These are phyloP conservation scores for Daphoenositta chrysoptera DNA, from an alignment of 2,113 vertebrate genomes.

Conservation along the genomic window DNA sequence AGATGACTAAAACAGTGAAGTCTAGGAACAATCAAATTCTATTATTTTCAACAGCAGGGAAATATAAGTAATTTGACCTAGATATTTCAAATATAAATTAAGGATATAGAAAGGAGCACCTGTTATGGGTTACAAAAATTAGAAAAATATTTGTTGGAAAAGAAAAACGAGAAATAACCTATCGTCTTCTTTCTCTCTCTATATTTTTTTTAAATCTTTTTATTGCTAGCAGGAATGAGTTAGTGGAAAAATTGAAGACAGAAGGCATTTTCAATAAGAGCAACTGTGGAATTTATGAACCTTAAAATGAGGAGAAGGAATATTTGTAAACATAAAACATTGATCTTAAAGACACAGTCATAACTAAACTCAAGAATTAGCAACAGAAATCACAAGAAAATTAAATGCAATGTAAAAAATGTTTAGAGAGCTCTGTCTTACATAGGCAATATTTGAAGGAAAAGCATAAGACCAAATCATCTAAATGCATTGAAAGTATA, in stretches of 20 bases:
- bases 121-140: not conserved
- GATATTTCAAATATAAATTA: not conserved
- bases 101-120: not conserved
- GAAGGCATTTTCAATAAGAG: not conserved
- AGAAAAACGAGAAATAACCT: not conserved
- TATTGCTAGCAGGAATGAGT: not conserved
- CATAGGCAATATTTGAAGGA: not conserved
- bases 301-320: not conserved
- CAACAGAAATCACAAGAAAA: not conserved
- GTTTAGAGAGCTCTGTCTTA: not conserved
- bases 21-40: not conserved
- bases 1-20: not conserved
- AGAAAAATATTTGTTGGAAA: not conserved
- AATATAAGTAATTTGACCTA: not conserved
- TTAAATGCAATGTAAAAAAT: not conserved
- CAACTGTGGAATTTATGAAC: not conserved
- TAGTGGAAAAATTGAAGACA: not conserved
- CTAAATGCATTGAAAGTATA: not conserved
- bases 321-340: not conserved
- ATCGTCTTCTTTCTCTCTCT: accelerated
- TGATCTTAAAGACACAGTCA: not conserved
- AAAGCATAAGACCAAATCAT: not conserved
- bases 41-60: not conserved
- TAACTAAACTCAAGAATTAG: not conserved
- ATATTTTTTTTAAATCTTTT: too few species aligned